phyloP scores from a whole-genome alignment of 2,113 vertebrate genomes.

The Tapirus terrestris region DNA sequence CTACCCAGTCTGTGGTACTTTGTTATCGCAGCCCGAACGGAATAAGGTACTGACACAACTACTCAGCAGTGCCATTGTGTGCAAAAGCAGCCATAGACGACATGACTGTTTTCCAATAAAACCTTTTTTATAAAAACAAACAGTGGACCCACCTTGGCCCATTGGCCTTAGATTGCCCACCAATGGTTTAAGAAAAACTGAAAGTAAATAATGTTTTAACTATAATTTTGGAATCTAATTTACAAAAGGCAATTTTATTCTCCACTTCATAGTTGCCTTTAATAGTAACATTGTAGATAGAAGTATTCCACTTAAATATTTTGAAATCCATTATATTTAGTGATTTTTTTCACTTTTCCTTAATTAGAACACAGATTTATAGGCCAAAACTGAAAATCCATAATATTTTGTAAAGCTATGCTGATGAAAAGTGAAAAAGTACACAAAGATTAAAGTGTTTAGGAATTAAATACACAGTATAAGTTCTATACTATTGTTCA shows the following conservation, averaged over 20 bases:
- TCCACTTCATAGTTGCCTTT: background rate
- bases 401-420: constrained; percentile 56
- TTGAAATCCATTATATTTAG: background rate
- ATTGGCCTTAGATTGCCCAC: background rate
- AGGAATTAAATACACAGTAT: constrained; percentile 64
- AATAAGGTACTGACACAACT: background rate
- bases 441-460: constrained; percentile 73
- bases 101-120: background rate
- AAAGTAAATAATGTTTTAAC: background rate
- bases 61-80: background rate
- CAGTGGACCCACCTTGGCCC: accelerated
- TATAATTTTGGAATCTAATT: background rate
- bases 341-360: background rate
- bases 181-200: background rate
- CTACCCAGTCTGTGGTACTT: background rate
- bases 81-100: background rate
- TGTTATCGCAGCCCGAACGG: background rate
- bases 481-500: constrained; percentile 48
- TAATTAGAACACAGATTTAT: background rate
- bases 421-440: constrained; percentile 50
- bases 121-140: background rate
- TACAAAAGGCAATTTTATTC: background rate
- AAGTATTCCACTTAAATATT: background rate
- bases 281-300: background rate
- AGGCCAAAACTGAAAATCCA: constrained; percentile 22